Base-by-base conservation (phyloP, 1,140 invertebrate genomes). In the Apis florea region DNA sequence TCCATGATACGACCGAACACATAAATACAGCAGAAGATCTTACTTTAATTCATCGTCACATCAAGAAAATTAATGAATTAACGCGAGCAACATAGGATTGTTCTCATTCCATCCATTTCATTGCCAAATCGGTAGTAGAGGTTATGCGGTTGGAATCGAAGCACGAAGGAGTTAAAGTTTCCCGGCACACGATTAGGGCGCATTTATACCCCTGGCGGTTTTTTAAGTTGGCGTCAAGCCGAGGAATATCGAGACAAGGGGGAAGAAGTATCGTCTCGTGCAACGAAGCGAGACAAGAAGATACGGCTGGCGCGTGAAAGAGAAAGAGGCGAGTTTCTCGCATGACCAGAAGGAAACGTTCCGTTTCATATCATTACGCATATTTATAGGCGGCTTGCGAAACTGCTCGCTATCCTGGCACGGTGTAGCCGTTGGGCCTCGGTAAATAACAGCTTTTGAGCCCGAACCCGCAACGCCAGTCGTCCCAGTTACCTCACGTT, bases 371-470 rank as follows among this genome's bases (percentile, higher is more conserved):
- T 89, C 78, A 90, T 90, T 90, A 90, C 53, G 83, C 87, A 77
- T 89, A 91, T 90, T 90, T 90, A 90, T 90, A 83, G 81, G 71
- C 64, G 31, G 73, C 66, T 68, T 71, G 86, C 76, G 80, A 85
- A 88, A 86, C 81, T 80, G 71, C 79, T 40, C 54, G 80, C 78
- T 59, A 64, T 63, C 58, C 74, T 13, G 54, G 70, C 68, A 40
- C 31, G 31, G 5, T 69, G 77, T 68, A 84, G 77, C 71, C 75
- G 49, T 63, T 73, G 59, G 58, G 76, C 63, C 68, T 83, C 71
- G 77, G 81, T 91, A 89, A 90, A 90, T 91, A 91, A 91, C 85
- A 68, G 80, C 85, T 84, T 85, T 84, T 66, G 79, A 86, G 70
- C 79, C 75, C 63, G 56, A 81, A 84, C 88, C 49, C 72, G 80